Conservation (phyloP, 1,140 invertebrate genomes). For the Xylocopa sonorina region DNA sequence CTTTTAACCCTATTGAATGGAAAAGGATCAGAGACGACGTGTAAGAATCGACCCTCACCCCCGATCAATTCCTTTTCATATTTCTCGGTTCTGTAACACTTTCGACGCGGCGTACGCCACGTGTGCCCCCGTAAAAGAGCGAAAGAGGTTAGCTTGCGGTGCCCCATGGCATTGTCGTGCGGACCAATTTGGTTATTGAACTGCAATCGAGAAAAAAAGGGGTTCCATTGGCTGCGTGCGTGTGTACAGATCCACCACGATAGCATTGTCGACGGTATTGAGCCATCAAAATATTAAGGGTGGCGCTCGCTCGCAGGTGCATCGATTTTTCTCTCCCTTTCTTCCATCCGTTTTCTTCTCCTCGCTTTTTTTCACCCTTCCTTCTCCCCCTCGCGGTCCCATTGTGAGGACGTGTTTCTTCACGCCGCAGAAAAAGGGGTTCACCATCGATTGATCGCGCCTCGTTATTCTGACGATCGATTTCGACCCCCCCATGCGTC, state of each 20-base stretch:
- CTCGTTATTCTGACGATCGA: slow-evolving; percentile 59
- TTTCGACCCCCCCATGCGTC: slow-evolving; percentile 4
- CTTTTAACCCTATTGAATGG: too few relatives aligned
- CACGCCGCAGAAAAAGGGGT: slow-evolving; percentile 52
- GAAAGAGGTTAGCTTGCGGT: slow-evolving; percentile 59
- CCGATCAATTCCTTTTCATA: slow-evolving; percentile 63
- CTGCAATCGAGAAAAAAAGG: slow-evolving; percentile 72
- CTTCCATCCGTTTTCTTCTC: neutral
- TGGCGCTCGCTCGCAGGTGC: slow-evolving; percentile 62
- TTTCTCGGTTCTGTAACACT: slow-evolving; percentile 76
- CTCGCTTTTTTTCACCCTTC: neutral
- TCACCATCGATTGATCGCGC: slow-evolving; percentile 52
- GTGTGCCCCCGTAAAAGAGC: slow-evolving; percentile 49
- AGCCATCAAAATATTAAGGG: slow-evolving; percentile 80
- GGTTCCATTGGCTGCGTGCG: slow-evolving; percentile 38
- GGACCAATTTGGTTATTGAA: slow-evolving; percentile 80
- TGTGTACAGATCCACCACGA: slow-evolving; percentile 67
- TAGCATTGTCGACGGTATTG: slow-evolving; percentile 78
- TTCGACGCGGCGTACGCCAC: slow-evolving; percentile 64
- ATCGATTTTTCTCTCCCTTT: slow-evolving; percentile 48
- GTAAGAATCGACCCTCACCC: neutral
- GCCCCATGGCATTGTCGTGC: slow-evolving; percentile 63
- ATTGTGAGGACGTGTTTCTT: slow-evolving; percentile 59
- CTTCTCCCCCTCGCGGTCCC: neutral
- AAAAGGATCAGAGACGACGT: slow-evolving; percentile 4